Evolutionary conservation across 2,888 invertebrate genomes (phyloP), one percentile per base, ranked within the genome.

Genomic region (Cepaea hortensis): DNA sequence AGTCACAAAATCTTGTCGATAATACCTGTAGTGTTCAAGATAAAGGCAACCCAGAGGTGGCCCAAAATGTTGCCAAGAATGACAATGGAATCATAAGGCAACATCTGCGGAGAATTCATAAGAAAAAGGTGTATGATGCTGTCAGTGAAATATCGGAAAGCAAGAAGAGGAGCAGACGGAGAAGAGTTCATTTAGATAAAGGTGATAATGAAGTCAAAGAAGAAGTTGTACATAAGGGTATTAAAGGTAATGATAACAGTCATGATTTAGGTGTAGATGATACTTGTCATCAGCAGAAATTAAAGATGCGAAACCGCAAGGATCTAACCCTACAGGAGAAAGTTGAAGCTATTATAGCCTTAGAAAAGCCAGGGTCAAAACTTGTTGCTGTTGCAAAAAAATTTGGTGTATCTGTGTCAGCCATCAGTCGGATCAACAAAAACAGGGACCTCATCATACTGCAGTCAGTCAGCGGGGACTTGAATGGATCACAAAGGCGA

Each of bases 251-350:
- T 5, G 18, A 50, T 48, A 5, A 68, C 20, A 20, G 68, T 48
- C 18, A 77, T 65, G 77, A 65, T 46, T 3, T 65, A 46, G 23
- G 11, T 62, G 13, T 11, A 13, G 65, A 77, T 65, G 3, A 61
- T 2, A n/a, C 77, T 18, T 48, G 9, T 20, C 61, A 35, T 13
- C n/a, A 75, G 18, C 35, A 61, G 11, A 84, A 75, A 75, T 20
- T 18, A 23, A 75, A 75, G 15, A 18, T 75, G 48, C 62, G 84
- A 0, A 84, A 84, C 72, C 79, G 80, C n/a, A 84, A 84, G 50
- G 87, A 87, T 55, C 50, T 87, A 80, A 87, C 87, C 6, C 62
- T 87, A 46, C 80, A 87, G 35, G 87, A 87, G 15, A 87, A 84
- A 81, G 73, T 84, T 15, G 50, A 80, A 65, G 87, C 80, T 4